Evolutionary conservation across 2,888 invertebrate genomes (phyloP).

Genomic region (Diloba caeruleocephala): DNA sequence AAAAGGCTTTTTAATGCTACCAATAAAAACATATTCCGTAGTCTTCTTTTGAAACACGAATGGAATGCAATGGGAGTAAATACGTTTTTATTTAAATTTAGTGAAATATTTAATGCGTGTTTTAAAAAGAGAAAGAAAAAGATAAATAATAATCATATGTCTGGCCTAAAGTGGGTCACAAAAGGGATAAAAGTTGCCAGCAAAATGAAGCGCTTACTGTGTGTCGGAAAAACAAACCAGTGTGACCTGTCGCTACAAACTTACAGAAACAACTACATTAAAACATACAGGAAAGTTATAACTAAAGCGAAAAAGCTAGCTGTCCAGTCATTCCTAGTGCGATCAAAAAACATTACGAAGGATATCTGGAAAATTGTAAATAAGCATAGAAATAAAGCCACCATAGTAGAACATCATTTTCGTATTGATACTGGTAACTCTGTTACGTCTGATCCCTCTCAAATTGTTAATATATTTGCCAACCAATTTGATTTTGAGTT

Average conservation of each 20-base stretch:
- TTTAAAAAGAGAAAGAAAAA: no score
- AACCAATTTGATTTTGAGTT: conserved; percentile 3
- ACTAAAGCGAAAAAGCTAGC: conserved; percentile 7
- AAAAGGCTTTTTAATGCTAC: no score
- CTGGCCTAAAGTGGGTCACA: no score
- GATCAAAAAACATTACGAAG: conserved; percentile 2
- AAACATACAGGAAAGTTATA: conserved; percentile 10
- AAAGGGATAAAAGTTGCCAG: conserved; percentile 10
- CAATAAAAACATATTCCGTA: no score
- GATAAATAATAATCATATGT: no score
- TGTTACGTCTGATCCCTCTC: background rate
- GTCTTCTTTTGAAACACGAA: no score
- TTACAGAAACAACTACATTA: conserved; percentile 8
- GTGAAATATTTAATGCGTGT: no score
- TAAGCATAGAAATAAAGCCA: conserved; percentile 1
- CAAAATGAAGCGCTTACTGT: conserved; percentile 11
- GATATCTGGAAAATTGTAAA: conserved; percentile 10
- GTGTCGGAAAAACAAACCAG: background rate
- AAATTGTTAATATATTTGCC: conserved; percentile 8
- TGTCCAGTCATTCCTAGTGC: conserved; percentile 3
- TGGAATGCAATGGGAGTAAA: no score
- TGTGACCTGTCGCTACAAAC: background rate
- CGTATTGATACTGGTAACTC: conserved; percentile 1
- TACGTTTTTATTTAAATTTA: no score
- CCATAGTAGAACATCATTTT: background rate